Conservation (phyloP, 2,888 invertebrate species). For the Cheilosia vulpina region DNA sequence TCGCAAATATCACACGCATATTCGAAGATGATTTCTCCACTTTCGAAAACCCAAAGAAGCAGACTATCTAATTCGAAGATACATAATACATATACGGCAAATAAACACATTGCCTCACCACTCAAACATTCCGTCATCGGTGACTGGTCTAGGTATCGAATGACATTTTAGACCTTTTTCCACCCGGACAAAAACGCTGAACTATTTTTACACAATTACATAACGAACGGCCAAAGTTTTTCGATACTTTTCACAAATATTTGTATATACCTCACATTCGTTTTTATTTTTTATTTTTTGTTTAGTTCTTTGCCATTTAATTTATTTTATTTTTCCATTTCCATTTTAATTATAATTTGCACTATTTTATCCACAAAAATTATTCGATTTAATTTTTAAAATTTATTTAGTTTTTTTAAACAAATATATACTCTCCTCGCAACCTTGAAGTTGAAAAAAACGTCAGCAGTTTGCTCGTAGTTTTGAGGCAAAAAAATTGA, state of each 20-base stretch:
- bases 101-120: conserved; percentile 18
- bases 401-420: conserved; percentile 25
- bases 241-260: neutral
- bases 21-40: conserved; percentile 27
- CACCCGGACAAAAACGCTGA: conserved; percentile 40
- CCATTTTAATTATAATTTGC: neutral
- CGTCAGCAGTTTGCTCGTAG: conserved; percentile 8
- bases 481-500: conserved; percentile 76
- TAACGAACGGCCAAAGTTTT: conserved; percentile 26
- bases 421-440: conserved; percentile 35
- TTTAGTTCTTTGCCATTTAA: neutral
- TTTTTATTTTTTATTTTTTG: conserved; percentile 14
- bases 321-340: conserved; percentile 16
- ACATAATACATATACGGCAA: conserved; percentile 39
- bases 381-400: conserved; percentile 13
- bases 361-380: conserved; percentile 12
- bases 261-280: conserved; percentile 44
- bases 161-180: conserved; percentile 43
- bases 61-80: conserved; percentile 18
- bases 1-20: neutral
- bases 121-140: conserved; percentile 36
- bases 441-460: conserved; percentile 50
- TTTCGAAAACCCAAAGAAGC: conserved; percentile 8
- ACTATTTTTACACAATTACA: conserved; percentile 67
- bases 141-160: conserved; percentile 49